Evolutionary conservation across 2,888 invertebrate genomes (phyloP), one percentile per base, ranked within the genome.

Genomic region (Thymelicus acteon): DNA sequence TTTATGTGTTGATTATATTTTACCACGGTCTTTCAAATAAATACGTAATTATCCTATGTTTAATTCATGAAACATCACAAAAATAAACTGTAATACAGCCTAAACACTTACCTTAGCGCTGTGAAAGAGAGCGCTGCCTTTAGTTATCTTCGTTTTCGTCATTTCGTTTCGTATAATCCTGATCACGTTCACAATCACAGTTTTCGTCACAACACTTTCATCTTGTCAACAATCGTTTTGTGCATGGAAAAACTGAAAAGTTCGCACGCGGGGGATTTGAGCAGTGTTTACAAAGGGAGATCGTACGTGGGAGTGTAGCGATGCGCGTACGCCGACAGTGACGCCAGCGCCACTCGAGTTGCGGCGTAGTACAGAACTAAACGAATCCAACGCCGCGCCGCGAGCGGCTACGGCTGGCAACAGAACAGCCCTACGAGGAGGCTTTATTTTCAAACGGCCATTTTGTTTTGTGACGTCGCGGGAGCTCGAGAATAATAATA

Each of bases 51-150:
- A 49, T 40, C 31, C 44, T 52, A 40, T 65, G 74, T 73, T 81
- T 80, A 78, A 76, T 77, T 82, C 78, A 77, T 72, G 74, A 77
- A 75, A 61, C 60, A 58, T 69, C 69, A 73, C 13, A 65, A 70
- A 62, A 71, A 71, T 66, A 66, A 66, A 66, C 63, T 61, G 61
- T 60, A 61, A 47, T 8, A 2, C 52, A 54, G 60, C 13, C 44
- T 37, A 13, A 13, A 82, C 47, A 47, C 92, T 93, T 85, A 97
- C 97, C 96, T 96, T 96, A 68, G 96, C 96, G 82, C 96, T 95
- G 90, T 97, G 96, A 87, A 95, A 96, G 72, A 97, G 94, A 76
- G 97, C 96, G 83, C 94, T 95, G 74, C 93, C 94, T 81, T 93
- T 85, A 70, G 92, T 94, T 78, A 86, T 85, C 85, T 95, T 95